Evolutionary conservation across 2,797 vertebrate species (phyloP), one percentile per base, ranked within the genome.

Genomic region (Gymnocypris eckloni): DNA sequence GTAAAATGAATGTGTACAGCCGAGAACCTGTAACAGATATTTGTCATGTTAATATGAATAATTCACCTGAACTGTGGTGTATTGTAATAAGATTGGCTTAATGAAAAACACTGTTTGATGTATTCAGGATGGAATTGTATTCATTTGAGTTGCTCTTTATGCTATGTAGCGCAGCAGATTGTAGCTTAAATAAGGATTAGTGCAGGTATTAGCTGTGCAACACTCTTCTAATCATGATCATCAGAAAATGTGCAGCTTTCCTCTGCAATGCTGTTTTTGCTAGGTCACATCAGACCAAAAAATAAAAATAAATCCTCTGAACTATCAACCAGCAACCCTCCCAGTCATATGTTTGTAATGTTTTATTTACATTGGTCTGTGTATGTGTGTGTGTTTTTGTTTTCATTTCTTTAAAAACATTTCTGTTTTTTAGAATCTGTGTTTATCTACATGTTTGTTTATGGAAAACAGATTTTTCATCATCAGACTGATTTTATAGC

Each of bases 111-210:
- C 77, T 73, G 69, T n/a, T 82, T 79, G 66, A 45, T 85, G 64
- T n/a, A 10, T 75, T 75, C 56, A 75, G 81, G 33, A 64, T 50
- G 54, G 45, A 82, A 64, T 48, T 73, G 28, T 37, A 37, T 61
- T 85, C 28, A 72, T 39, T 80, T 79, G 8, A 79, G 67, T 18
- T 79, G 52, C 39, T 61, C 54, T 79, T 52, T 59, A 45, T 67
- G 76, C 70, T 61, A 64, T 80, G 82, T 83, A 33, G 83, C 10
- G 2, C 45, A 80, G 54, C 54, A 71, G 84, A 85, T 85, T 85
- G 43, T 73, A 72, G 69, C n/a, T 72, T 79, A 85, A 85, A 73
- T 73, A 79, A 85, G 77, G 77, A 85, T 85, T 85, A 85, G 84
- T 28, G 69, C 69, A 80, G 69, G 84, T 80, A 66, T 85, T 72